Evolutionary conservation across 2,888 invertebrate genomes (phyloP), one percentile per base, ranked within the genome.

Genomic region (Drosophila mayaguana): DNA sequence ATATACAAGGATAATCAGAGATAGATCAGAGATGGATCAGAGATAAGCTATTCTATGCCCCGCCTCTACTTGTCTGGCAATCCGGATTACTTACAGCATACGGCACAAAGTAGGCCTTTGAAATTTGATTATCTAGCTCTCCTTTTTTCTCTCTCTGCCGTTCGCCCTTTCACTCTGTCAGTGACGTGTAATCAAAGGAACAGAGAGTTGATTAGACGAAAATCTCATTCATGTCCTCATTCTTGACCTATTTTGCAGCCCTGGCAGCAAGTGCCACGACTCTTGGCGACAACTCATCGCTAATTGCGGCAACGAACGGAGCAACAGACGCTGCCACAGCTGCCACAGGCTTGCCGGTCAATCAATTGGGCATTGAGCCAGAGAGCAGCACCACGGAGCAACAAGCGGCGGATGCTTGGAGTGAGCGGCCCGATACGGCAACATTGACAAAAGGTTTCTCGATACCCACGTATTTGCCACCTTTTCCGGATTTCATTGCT

Each of bases 401-500:
- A 42, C 81, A 69, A 59, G 40, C 65, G 28, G 57, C 8, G 45
- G 88, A 84, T 12, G 68, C 46, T 46, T 89, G 89, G 89, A 83
- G 88, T 54, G 84, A 75, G 50, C 61, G 77, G 7, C 82, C 87
- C n/a, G 84, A 89, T 63, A 88, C 91, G 42, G 91, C 91, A 54
- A 91, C 90, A 34, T 63, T 91, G 69, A 91, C 89, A 67, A 91
- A 91, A 63, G 91, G 91, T 42, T 91, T 91, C 69, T 91, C 91
- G 28, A 91, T 91, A 81, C 91, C 91, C 68, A 91, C 91, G 75
- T 91, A 91, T 78, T 83, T 91, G 82, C 91, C 91, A 69, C 91
- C 90, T 16, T 90, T 86, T 83, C 91, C 91, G 60, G 85, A 85
- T 55, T 91, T 91, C 57, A 82, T 91, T 38, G 81, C 91, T 45